These are phyloP conservation scores for Tympanuchus pallidicinctus DNA, from an alignment of 2,113 vertebrate species.

Conservation along the genomic window DNA sequence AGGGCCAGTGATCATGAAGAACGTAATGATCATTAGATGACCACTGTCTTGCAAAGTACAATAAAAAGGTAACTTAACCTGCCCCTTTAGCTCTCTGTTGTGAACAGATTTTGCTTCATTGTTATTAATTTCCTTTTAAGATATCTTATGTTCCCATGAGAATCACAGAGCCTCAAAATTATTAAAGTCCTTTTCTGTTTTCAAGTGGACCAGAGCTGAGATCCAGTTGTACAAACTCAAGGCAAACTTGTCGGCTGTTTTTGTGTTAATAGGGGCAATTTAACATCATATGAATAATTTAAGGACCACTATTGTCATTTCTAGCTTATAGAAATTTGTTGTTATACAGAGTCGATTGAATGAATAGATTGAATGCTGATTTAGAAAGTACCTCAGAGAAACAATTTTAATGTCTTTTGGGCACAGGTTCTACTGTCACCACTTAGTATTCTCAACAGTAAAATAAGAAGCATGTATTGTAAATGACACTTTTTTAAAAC, in stretches of 20 bases:
- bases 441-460: background rate
- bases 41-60: background rate
- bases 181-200: background rate
- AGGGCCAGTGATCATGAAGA: background rate
- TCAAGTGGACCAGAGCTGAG: background rate
- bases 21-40: background rate
- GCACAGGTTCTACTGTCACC: background rate
- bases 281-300: background rate
- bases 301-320: accelerated
- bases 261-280: background rate
- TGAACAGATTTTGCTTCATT: background rate
- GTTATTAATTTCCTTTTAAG: background rate
- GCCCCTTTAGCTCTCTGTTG: background rate
- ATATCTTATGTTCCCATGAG: background rate
- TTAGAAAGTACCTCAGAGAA: background rate
- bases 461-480: background rate
- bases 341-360: background rate
- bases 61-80: background rate
- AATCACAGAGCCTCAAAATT: background rate
- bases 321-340: background rate
- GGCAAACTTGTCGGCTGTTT: background rate
- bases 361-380: background rate
- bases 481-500: background rate
- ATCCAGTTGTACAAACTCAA: background rate
- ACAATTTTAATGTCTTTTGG: background rate